phyloP scores from a whole-genome alignment of 2,888 invertebrate species.

The Diarsia rubi region DNA sequence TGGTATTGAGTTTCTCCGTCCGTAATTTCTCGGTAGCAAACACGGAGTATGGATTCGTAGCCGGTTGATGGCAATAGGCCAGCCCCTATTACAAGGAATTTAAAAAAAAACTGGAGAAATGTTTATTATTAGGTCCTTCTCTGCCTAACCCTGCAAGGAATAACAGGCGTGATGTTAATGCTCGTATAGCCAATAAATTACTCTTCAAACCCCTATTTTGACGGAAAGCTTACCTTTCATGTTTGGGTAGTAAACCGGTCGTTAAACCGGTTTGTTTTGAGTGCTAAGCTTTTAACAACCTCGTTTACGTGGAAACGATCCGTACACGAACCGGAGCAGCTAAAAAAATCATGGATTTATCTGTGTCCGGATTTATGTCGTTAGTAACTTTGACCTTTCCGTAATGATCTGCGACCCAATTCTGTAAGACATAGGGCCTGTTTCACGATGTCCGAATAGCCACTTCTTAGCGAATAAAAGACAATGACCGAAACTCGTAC shows the following conservation, averaged over 20 bases:
- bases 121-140: no score
- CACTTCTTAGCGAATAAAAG: no score
- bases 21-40: no score
- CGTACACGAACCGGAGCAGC: slow-evolving; percentile 5
- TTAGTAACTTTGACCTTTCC: slow-evolving; percentile 15
- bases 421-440: neutral
- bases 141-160: no score
- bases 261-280: slow-evolving; percentile 51
- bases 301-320: slow-evolving; percentile 42
- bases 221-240: slow-evolving; percentile 48
- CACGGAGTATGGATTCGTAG: no score
- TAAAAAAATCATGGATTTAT: slow-evolving; percentile 23
- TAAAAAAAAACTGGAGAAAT: no score
- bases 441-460: no score
- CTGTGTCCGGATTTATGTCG: slow-evolving; percentile 9
- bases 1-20: no score
- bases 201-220: slow-evolving; percentile 18
- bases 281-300: slow-evolving; percentile 54
- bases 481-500: no score
- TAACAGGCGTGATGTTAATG: neutral
- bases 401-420: neutral
- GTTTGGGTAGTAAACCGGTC: slow-evolving; percentile 46
- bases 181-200: slow-evolving; percentile 18
- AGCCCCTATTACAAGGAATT: no score
- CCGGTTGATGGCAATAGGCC: no score